Evolutionary conservation across 2,888 invertebrate species (phyloP), one percentile per base, ranked within the genome.

Genomic region (Netelia inedita): DNA sequence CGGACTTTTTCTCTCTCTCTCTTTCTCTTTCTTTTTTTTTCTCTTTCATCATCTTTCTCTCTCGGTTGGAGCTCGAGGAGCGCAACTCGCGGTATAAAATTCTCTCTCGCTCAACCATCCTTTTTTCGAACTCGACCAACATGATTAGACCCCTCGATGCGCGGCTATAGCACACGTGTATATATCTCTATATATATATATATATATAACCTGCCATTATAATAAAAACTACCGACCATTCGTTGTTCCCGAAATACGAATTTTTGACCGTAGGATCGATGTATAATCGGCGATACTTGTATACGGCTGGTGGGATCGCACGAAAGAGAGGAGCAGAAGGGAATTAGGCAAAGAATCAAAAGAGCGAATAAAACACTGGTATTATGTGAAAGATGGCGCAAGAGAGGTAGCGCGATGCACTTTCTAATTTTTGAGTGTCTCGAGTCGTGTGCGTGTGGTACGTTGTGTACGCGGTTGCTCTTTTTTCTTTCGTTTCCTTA

Each of bases 1-100:
- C 78, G 53, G 41, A 57, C 55, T 41, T 69, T 59, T 61, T 66
- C 55, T 83, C 80, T 43, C 74, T 53, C 69, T 65, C 72, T 59
- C 21, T 57, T 59, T 41, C 50, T 61, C 16, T 85, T 76, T 74
- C 63, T 79, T 61, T 69, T 79, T 84, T 79, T 86, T 84, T 79
- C 85, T 63, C 61, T 41, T 53, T 83, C 72, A 68, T 53, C 28
- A 46, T 79, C 65, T 83, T 73, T 72, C 43, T 46, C 71, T 86
- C 78, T 74, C 76, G 71, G 61, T 50, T 41, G 21, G 9, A 61
- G 57, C 50, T 46, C 23, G 5, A 41, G 21, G 65, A 23, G n/a
- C 21, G 28, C 43, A 72, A 78, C 68, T 53, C 23, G 23, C 10
- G 59, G 57, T 61, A 65, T 16, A 82, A 71, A 57, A 57, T 57